Evolutionary conservation across 2,888 invertebrate species (phyloP), one percentile per base, ranked within the genome.

Genomic region (Frankliniella intonsa): DNA sequence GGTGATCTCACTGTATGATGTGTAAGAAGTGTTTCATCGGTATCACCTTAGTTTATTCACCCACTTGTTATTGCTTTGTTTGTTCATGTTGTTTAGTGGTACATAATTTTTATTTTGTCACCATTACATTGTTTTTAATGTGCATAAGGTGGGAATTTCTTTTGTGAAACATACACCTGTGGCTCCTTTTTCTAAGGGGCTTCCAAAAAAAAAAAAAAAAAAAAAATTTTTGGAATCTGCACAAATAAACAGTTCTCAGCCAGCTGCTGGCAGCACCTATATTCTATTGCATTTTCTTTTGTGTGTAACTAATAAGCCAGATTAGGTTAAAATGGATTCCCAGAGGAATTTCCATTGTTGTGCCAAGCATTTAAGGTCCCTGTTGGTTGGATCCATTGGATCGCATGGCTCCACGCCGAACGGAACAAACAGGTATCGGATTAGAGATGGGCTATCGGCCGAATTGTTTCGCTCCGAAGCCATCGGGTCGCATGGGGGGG

Each of bases 181-280:
- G 69, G 69, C 69, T 25, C 25, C 22, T 22, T 76, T 22, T 2
- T 38, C 11, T 76, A 25, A 76, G 69, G 62, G n/a, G 62, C 62
- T 38, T 38, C 38, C n/a, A n/a, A 38, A 38, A 5, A 38, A 38
- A 38, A 38, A 38, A 38, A 3, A 38, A 55, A 22, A 76, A 22
- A 76, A 69, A 8, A 25, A 12, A 12, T 76, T 12, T 76, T 76
- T 76, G 22, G 69, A 12, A 76, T 76, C 69, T 76, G 69, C 69
- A 76, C 69, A 76, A 76, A 76, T 76, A 76, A 76, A 76, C 69
- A 76, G 69, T 76, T 76, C 69, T 76, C 69, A 25, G 69, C 69
- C 69, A 76, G 69, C 69, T 76, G 69, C 69, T 76, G 69, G 69
- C 69, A 76, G 69, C 69, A 76, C 69, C 25, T 25, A 76, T 11